phyloP scores from a whole-genome alignment of 2,888 invertebrate genomes.

The Encarsia formosa region DNA sequence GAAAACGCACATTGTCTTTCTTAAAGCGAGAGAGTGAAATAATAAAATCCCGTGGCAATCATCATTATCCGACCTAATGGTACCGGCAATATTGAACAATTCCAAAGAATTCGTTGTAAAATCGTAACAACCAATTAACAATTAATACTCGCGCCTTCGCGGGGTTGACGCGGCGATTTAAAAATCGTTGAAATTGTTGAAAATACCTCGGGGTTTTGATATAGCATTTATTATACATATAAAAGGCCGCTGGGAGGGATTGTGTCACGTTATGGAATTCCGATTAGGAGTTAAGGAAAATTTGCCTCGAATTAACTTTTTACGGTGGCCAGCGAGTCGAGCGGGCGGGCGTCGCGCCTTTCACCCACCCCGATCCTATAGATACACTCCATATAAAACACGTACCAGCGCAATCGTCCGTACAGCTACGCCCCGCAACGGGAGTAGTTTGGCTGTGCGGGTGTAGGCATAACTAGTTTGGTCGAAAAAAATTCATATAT shows the following conservation, averaged over 20 bases:
- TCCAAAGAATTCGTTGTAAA: no score
- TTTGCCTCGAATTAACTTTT: constrained; percentile 27
- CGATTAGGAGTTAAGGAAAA: constrained; percentile 23
- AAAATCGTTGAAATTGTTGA: no score
- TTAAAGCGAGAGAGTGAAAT: no score
- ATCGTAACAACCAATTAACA: no score
- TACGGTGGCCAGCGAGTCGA: constrained; percentile 2
- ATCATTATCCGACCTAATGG: no score
- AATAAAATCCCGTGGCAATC: no score
- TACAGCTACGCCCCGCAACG: not conserved
- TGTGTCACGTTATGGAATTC: constrained; percentile 25
- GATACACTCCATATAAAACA: not conserved
- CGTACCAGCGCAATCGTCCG: not conserved
- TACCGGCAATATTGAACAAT: no score
- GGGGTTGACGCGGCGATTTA: no score
- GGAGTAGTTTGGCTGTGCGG: not conserved
- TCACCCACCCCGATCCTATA: constrained; percentile 11
- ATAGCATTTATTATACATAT: no score
- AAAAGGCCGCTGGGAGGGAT: not conserved
- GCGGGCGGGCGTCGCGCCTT: constrained; percentile 12
- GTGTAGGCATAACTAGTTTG: not conserved
- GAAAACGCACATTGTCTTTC: no score
- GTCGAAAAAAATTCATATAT: not conserved
- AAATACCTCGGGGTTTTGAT: no score
- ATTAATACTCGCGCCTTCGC: no score